Evolutionary conservation across 2,888 invertebrate species (phyloP).

Genomic region (Trissonchulus latispiculum): DNA sequence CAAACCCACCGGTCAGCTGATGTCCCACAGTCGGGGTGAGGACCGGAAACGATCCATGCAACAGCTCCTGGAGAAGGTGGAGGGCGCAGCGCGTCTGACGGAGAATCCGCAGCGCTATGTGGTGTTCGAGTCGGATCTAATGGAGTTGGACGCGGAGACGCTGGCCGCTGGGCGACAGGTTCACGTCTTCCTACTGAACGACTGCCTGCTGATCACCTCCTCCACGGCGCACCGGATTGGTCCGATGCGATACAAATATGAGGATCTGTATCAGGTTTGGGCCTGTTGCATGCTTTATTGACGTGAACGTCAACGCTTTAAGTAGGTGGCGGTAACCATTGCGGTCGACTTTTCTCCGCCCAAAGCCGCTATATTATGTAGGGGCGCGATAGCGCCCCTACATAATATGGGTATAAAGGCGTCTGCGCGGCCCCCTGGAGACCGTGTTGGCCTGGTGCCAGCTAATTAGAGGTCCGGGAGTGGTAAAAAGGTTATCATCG

Average conservation of each 20-base stretch:
- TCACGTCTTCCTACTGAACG: constrained; percentile 82
- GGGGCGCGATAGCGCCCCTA: too few relatives aligned
- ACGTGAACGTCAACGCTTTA: too few relatives aligned
- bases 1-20: too few relatives aligned
- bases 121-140: constrained; percentile 78
- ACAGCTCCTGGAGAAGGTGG: constrained; percentile 69
- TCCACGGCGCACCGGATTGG: constrained; percentile 60
- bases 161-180: constrained; percentile 64
- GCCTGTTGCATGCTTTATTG: too few relatives aligned
- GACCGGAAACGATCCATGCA: constrained; percentile 56
- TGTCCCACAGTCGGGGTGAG: constrained; percentile 44
- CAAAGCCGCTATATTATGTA: too few relatives aligned
- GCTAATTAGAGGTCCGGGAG: too few relatives aligned
- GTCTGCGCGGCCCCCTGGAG: too few relatives aligned
- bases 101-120: constrained; percentile 65
- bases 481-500: too few relatives aligned
- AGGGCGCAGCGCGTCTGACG: constrained; percentile 48
- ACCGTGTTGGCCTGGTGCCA: too few relatives aligned
- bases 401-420: too few relatives aligned
- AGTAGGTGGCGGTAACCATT: too few relatives aligned
- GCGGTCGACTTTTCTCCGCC: too few relatives aligned
- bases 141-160: constrained; percentile 76
- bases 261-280: constrained; percentile 70
- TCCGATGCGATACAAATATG: constrained; percentile 70
- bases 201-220: constrained; percentile 76